Conservation (phyloP, 2,113 vertebrate genomes). For the Mustelus asterias region DNA sequence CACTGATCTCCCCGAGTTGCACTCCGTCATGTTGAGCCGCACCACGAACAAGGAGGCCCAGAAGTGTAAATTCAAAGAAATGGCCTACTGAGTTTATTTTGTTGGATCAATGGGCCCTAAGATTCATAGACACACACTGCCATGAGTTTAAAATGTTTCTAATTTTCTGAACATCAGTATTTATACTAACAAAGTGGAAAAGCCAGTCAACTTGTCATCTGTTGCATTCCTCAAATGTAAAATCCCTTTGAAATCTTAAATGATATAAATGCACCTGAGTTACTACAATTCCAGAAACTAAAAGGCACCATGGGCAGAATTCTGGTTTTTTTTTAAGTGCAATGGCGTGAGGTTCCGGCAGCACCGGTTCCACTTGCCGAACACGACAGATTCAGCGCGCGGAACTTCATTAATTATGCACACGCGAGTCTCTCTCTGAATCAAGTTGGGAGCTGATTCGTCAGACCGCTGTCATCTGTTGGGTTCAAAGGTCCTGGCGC, state of each 20-base stretch:
- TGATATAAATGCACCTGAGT: not conserved
- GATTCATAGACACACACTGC: not conserved
- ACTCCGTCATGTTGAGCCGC: not conserved
- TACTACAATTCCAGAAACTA: not conserved
- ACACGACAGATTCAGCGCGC: no score
- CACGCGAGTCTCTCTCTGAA: no score
- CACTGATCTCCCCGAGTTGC: not conserved
- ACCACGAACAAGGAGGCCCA: not conserved
- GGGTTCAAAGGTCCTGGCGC: no score
- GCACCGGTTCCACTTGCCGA: no score
- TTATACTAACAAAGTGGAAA: not conserved
- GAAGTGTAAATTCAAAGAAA: not conserved
- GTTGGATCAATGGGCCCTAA: not conserved
- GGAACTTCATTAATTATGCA: no score
- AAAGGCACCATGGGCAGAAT: not conserved
- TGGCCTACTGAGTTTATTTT: not conserved
- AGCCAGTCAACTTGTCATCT: not conserved
- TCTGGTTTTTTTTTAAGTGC: no score
- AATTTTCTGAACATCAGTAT: not conserved
- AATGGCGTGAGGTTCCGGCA: no score
- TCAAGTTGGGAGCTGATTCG: no score
- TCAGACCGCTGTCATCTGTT: no score
- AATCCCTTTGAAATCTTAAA: not conserved
- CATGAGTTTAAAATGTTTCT: not conserved
- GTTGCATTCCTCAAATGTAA: not conserved